phyloP scores from a whole-genome alignment of 1,140 invertebrate genomes.

The Zophobas atratus region DNA sequence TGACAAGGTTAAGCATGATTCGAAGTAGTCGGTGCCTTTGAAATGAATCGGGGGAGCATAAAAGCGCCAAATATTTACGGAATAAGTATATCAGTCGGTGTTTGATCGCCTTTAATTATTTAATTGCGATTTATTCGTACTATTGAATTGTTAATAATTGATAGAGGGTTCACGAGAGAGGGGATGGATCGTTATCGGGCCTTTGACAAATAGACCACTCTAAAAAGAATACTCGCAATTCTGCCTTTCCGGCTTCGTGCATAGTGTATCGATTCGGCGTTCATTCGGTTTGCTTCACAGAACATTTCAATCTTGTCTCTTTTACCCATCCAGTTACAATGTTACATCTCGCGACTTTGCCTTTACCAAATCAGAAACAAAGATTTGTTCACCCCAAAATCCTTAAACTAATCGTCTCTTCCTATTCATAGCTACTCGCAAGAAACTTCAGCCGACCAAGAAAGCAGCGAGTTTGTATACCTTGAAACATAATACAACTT shows the following conservation, averaged over 20 bases:
- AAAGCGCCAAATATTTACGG: conserved; percentile 29
- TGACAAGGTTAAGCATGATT: conserved; percentile 39
- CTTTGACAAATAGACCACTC: conserved; percentile 56
- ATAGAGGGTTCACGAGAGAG: conserved; percentile 13
- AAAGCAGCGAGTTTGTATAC: conserved; percentile 16
- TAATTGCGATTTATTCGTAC: conserved; percentile 28
- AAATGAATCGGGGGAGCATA: conserved; percentile 27
- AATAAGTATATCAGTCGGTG: conserved; percentile 5
- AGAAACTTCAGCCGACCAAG: neutral
- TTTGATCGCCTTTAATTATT: neutral
- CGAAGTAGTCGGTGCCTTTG: conserved; percentile 37
- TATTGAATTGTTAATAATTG: conserved; percentile 49
- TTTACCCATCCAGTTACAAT: conserved; percentile 49
- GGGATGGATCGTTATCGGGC: conserved; percentile 51
- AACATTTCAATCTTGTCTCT: conserved; percentile 58
- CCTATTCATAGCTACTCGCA: conserved; percentile 33
- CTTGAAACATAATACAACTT: conserved; percentile 2
- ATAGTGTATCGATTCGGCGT: conserved; percentile 57
- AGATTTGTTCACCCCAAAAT: conserved; percentile 41
- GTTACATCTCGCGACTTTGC: conserved; percentile 43
- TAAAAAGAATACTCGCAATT: conserved; percentile 51
- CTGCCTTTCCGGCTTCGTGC: conserved; percentile 52
- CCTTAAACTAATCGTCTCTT: conserved; percentile 40
- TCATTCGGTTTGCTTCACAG: conserved; percentile 58
- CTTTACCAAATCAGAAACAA: conserved; percentile 42